These are phyloP conservation scores for Dromiciops gliroides DNA, from an alignment of 2,113 vertebrate species.

Conservation along the genomic window DNA sequence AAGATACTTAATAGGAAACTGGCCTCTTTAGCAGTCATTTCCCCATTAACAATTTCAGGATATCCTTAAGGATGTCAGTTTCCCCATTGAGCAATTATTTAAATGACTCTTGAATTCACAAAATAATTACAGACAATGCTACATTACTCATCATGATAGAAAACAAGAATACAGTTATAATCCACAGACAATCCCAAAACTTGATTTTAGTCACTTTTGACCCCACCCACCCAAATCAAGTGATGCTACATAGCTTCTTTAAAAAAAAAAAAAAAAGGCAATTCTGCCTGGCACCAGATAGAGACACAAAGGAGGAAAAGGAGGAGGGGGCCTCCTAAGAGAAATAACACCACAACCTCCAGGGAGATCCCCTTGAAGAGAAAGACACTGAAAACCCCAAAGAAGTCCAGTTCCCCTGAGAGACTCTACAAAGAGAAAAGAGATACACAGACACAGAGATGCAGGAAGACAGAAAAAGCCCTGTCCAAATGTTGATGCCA, in stretches of 20 bases:
- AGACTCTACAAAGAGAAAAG: no score
- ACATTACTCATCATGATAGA: background rate
- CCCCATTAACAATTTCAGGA: background rate
- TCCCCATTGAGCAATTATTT: background rate
- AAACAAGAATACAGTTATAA: background rate
- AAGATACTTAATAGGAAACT: background rate
- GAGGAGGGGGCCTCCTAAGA: background rate
- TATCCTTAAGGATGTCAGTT: background rate
- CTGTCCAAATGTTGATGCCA: no score
- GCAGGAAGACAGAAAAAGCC: no score
- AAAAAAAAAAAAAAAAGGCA: background rate
- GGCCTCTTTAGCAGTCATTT: background rate
- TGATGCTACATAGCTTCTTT: conserved; percentile 22
- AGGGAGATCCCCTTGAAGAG: no score
- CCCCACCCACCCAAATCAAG: conserved; percentile 18
- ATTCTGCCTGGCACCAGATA: background rate
- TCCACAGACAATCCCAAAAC: background rate
- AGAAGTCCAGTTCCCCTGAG: background rate
- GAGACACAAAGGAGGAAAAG: background rate
- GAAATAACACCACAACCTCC: background rate
- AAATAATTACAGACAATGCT: background rate
- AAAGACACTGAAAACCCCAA: no score
- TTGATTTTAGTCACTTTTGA: background rate
- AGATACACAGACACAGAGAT: no score
- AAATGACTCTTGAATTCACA: background rate